Base-by-base conservation (phyloP, 2,888 invertebrate species). In the Drosophila mimica region DNA sequence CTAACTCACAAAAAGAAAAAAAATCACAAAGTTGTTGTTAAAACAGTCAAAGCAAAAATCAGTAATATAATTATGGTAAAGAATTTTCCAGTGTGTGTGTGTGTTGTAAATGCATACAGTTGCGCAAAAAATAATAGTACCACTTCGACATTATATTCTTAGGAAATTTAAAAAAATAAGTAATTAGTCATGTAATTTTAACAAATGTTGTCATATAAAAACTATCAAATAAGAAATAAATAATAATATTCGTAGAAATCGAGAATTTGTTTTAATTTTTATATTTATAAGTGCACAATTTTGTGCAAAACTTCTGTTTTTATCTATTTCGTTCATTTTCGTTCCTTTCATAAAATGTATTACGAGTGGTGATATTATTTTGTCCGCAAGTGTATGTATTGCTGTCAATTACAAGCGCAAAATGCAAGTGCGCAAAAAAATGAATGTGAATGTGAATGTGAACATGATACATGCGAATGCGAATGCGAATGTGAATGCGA, bases 401-500 rank as follows among this genome's bases (percentile, higher is more conserved):
- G 49, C 20, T 69, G 52, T 61, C 56, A 33, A 49, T 66, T 70
- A 48, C 53, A 54, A 59, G 61, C 53, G 67, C 52, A 67, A 70
- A 76, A 74, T 77, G 79, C 68, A 72, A 76, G 82, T 77, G 65
- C 68, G 74, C 66, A 73, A 80, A 78, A 80, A 78, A 78, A 70
- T 82, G 76, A 80, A 82, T 79, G 74, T 59, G 76, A 83, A 78
- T 67, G 11, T 11, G n/a, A n/a, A 46, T 46, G 7, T 58, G 76
- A 83, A 79, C 71, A 65, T 79, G 78, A 79, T 79, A 75, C 67
- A 74, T 80, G 81, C 68, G 70, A 75, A 79, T 69, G 82, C 20
- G 76, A 83, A 78, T 67, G 34, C 34, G 34, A 38, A 38, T 38
- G 38, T 57, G 76, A 83, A 70, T 70, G 61, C 77, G 77, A 78